Percentiles rank a stretch among this genome's conserved stretches.
Evolutionary conservation across 2,113 vertebrate genomes (phyloP).

Genomic region (Rhadina sibilatrix): DNA sequence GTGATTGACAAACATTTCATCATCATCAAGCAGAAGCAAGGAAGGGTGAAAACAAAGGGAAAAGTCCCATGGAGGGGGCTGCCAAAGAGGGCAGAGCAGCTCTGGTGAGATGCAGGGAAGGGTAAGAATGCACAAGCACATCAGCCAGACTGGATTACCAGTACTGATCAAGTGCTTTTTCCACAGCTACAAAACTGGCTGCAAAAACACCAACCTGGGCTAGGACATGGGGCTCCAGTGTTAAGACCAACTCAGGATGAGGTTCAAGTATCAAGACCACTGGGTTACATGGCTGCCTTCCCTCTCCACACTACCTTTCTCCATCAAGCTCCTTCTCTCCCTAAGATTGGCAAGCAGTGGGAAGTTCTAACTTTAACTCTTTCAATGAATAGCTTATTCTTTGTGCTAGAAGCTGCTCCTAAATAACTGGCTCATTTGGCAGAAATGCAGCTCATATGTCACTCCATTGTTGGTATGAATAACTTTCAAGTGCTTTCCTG

Average conservation of each 20-base stretch:
- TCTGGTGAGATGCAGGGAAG: not conserved
- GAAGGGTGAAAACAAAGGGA: not conserved
- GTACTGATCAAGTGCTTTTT: not conserved
- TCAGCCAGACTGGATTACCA: not conserved
- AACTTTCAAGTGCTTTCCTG: not conserved
- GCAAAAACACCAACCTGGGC: not conserved
- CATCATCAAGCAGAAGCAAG: not conserved
- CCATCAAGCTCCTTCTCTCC: not conserved
- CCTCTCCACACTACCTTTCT: not conserved
- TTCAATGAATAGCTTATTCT: not conserved
- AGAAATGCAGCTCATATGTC: not conserved
- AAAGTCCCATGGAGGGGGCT: not conserved
- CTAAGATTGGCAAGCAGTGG: not conserved
- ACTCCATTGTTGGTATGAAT: not conserved
- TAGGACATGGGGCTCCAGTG: not conserved
- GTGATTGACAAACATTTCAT: not conserved
- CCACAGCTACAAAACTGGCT: not conserved
- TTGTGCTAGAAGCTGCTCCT: not conserved
- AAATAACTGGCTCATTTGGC: not conserved
- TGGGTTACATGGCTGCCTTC: not conserved
- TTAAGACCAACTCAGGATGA: not conserved
- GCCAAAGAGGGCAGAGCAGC: not conserved
- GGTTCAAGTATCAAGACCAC: not conserved
- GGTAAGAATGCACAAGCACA: not conserved
- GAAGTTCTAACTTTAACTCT: not conserved